Conservation (phyloP, 2,888 invertebrate species). For the Achlya flavicornis region DNA sequence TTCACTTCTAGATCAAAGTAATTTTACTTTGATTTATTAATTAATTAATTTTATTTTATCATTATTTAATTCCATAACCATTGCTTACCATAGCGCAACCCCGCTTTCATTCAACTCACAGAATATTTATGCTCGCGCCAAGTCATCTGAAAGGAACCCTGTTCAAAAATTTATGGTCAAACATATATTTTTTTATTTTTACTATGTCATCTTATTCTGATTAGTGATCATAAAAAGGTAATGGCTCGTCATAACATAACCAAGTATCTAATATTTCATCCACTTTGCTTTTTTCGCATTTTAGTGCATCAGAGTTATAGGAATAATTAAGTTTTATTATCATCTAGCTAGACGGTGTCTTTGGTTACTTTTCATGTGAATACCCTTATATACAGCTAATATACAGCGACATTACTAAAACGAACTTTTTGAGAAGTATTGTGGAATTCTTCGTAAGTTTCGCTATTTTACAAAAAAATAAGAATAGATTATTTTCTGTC, state of each 20-base stretch:
- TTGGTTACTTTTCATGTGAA: no score
- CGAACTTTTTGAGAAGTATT: no score
- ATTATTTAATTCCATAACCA: constrained; percentile 18
- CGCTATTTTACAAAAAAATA: no score
- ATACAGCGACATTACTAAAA: no score
- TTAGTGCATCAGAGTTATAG: neutral
- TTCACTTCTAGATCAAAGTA: no score
- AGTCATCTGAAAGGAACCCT: constrained; percentile 49
- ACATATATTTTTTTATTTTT: constrained; percentile 36
- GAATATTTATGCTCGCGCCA: constrained; percentile 59
- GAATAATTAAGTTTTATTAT: neutral
- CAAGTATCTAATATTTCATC: neutral
- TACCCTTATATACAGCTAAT: no score
- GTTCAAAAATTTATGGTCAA: constrained; percentile 50
- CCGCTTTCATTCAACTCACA: constrained; percentile 58
- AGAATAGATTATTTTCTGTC: no score
- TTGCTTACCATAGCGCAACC: constrained; percentile 47
- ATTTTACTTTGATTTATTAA: no score
- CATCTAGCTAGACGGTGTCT: no score
- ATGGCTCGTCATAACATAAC: constrained; percentile 11
- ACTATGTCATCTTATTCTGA: constrained; percentile 45
- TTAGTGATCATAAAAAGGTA: constrained; percentile 41
- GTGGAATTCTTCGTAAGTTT: no score
- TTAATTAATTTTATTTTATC: no score
- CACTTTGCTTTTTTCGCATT: constrained; percentile 6